Evolutionary conservation across 2,797 vertebrate genomes (phyloP), one percentile per base, ranked within the genome.

Genomic region (Mormyrus hasselquistii): DNA sequence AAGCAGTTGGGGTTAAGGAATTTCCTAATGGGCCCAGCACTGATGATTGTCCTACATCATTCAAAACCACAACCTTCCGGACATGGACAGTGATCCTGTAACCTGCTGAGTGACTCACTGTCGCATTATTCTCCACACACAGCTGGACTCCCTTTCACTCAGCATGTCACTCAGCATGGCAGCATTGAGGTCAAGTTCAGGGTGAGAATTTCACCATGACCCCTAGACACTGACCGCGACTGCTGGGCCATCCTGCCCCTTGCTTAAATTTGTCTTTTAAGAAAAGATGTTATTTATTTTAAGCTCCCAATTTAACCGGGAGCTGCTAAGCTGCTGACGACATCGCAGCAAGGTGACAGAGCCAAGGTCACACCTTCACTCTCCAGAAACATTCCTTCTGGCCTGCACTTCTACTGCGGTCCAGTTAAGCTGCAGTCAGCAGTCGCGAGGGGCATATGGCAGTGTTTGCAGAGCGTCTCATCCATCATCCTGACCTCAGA

Each of bases 391-490:
- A 47, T 29, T n/a, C 8, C 41, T 10, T 12, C 25, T 25, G 25
- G 12, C 5, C 49, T 3, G 50, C 25, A 49, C 34, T 52, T 86
- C 9, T 29, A 38, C 29, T 16, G 50, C 50, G 4, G 6, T 84
- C n/a, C 41, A 41, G n/a, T 84, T 84, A 84, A 84, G 79, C 79
- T 84, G 41, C n/a, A n/a, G 44, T 84, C 79, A 84, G 44, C 79
- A 55, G 84, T 55, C 1, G 4, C 4, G 14, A 29, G 84, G 84
- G 50, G 25, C 22, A 25, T 38, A 38, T 16, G 22, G 84, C 84
- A 25, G 25, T 38, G 50, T 55, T 86, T 86, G 47, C 12, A 86
- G 25, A 29, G 22, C 0, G 14, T 8, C 29, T 86, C 84, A 25
- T 86, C 84, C 44, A 25, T 38, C 84, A 86, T 55, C 3, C 25